Conservation (phyloP, 1,140 invertebrate species). For the Diprion similis region DNA sequence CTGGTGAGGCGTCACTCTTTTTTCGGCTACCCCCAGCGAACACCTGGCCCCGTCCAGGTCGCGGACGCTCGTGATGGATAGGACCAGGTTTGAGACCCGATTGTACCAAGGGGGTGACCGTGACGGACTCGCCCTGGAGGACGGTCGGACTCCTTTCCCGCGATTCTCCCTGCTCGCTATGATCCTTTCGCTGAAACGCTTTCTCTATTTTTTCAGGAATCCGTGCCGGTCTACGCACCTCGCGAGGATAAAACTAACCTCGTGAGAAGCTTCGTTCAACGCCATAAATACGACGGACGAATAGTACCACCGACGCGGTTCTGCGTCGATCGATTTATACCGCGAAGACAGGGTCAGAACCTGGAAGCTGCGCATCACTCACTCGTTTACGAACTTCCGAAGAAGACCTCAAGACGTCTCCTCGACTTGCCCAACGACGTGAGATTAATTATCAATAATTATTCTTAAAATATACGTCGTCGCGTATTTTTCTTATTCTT, state of each 20-base stretch:
- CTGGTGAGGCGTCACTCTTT: neutral
- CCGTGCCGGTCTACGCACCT: neutral
- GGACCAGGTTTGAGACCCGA: neutral
- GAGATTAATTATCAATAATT: neutral
- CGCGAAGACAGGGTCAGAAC: conserved; percentile 24
- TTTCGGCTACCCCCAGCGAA: conserved; percentile 1
- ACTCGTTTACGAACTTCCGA: conserved; percentile 10
- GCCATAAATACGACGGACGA: neutral
- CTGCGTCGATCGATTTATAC: conserved; percentile 43
- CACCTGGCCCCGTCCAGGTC: neutral
- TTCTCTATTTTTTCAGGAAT: neutral
- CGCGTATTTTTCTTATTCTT: neutral
- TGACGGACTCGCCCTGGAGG: neutral
- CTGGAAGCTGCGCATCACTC: conserved; percentile 31
- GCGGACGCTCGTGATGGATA: conserved; percentile 6
- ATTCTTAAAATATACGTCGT: neutral
- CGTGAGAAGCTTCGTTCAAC: neutral
- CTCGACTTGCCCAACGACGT: conserved; percentile 1
- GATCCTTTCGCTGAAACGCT: neutral
- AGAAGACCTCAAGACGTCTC: neutral
- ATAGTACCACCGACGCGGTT: neutral
- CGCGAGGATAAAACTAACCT: neutral
- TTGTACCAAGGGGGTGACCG: neutral
- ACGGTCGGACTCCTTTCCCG: neutral
- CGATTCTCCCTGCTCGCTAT: neutral